These are phyloP conservation scores for Idris sp. DNA, from an alignment of 1,140 invertebrate genomes.

Conservation along the genomic window DNA sequence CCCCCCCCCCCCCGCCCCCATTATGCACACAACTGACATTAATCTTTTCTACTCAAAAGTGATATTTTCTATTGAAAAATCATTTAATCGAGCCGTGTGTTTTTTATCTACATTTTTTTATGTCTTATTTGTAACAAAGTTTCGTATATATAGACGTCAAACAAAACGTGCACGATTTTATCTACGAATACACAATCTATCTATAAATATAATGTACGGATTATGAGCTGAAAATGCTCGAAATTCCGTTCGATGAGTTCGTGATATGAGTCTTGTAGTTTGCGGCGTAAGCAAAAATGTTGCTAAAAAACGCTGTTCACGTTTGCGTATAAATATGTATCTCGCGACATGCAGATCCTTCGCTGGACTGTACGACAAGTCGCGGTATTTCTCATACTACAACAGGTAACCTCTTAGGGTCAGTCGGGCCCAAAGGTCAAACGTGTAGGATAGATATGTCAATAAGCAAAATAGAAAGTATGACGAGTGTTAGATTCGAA, in stretches of 20 bases:
- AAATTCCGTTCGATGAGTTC: slow-evolving; percentile 48
- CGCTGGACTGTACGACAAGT: slow-evolving; percentile 49
- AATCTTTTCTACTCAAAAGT: no score
- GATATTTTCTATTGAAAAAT: no score
- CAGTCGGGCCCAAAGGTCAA: slow-evolving; percentile 39
- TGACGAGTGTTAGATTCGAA: no score
- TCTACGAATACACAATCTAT: no score
- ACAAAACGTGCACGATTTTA: slow-evolving; percentile 14
- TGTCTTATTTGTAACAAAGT: no score
- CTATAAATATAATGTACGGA: no score
- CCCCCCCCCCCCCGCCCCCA: no score
- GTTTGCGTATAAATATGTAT: slow-evolving; percentile 53
- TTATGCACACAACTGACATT: no score
- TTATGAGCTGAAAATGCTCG: slow-evolving; percentile 16
- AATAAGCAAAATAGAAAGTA: slow-evolving; percentile 71
- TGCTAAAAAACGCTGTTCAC: slow-evolving; percentile 53
- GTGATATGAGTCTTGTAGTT: slow-evolving; percentile 46
- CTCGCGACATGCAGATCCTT: slow-evolving; percentile 61
- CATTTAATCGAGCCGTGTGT: no score
- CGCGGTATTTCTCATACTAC: slow-evolving; percentile 44
- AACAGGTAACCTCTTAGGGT: slow-evolving; percentile 45
- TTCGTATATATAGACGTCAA: neutral
- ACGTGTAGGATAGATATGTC: slow-evolving; percentile 50
- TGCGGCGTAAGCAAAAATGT: slow-evolving; percentile 36
- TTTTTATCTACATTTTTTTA: no score